These are phyloP conservation scores for Drosophila simulans DNA, from an alignment of 1,140 invertebrate genomes.

Conservation along the genomic window DNA sequence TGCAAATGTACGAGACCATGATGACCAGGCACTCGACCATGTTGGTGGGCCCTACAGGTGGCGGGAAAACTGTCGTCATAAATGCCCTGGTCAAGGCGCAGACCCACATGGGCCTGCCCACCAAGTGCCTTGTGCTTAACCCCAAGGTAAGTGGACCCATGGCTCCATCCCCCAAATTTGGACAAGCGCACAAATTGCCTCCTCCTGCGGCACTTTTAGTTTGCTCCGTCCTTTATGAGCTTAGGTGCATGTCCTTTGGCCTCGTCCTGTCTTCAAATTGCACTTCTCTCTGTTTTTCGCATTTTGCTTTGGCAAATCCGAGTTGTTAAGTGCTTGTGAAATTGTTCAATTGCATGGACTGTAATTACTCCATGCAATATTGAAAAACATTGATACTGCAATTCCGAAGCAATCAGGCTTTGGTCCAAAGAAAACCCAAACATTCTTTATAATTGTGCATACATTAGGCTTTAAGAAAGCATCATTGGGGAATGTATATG, in stretches of 20 bases:
- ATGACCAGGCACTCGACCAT: constrained; percentile 96
- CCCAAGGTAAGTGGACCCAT: constrained; percentile 88
- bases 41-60: constrained; percentile 95
- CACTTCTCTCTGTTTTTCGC: constrained; percentile 45
- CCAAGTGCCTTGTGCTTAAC: constrained; percentile 92
- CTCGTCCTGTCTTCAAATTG: constrained; percentile 49
- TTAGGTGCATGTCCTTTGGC: constrained; percentile 28
- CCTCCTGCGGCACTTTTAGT: constrained; percentile 25
- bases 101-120: constrained; percentile 89
- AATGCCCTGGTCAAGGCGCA: constrained; percentile 92
- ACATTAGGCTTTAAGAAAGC: background rate
- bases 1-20: constrained; percentile 97
- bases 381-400: background rate
- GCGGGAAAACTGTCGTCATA: constrained; percentile 95
- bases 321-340: constrained; percentile 58
- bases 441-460: constrained; percentile 1
- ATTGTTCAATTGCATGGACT: constrained; percentile 53
- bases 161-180: constrained; percentile 2
- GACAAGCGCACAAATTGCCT: constrained; percentile 44
- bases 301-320: constrained; percentile 37
- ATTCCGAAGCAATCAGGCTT: constrained; percentile 14
- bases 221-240: constrained; percentile 44
- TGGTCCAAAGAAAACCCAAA: background rate
- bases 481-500: background rate
- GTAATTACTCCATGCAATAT: constrained; percentile 54